These are phyloP conservation scores for Tetraodon nigroviridis DNA, from an alignment of 2,113 vertebrate species.

Conservation along the genomic window DNA sequence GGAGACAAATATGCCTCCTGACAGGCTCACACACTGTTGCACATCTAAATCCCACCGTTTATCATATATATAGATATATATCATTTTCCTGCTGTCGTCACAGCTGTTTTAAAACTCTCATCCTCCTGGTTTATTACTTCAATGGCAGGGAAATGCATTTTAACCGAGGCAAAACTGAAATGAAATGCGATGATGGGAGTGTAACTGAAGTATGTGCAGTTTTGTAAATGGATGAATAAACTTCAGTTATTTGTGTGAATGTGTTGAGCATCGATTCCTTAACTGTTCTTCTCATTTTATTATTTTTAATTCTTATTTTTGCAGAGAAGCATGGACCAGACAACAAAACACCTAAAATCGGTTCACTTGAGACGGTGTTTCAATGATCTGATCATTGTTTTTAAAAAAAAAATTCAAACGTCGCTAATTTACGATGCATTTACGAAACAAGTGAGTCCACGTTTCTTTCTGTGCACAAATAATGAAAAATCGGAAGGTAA, in stretches of 20 bases:
- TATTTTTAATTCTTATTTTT: too few relatives aligned
- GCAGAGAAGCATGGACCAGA: too few relatives aligned
- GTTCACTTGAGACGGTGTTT: too few relatives aligned
- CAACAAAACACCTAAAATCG: too few relatives aligned
- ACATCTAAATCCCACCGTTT: conserved; percentile 1
- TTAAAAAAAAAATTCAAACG: too few relatives aligned
- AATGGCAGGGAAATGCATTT: background rate
- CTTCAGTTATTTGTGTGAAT: conserved; percentile 8
- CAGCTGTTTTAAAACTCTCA: conserved; percentile 10
- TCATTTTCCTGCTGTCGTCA: conserved; percentile 9
- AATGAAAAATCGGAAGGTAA: too few relatives aligned
- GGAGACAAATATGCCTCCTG: background rate
- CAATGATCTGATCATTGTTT: too few relatives aligned
- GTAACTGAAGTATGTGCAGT: conserved; percentile 2
- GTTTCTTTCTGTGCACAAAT: too few relatives aligned
- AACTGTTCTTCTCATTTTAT: too few relatives aligned
- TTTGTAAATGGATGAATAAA: conserved; percentile 24
- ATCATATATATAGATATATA: too few relatives aligned
- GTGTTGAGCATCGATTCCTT: background rate
- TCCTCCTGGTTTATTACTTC: conserved; percentile 5
- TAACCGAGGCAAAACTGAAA: background rate
- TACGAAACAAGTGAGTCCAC: too few relatives aligned
- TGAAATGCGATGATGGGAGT: conserved; percentile 3
- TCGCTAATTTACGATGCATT: too few relatives aligned
- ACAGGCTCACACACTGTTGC: conserved; percentile 1